Percentiles rank a stretch among this genome's conserved stretches.
Conservation (phyloP, 1,140 invertebrate genomes). For the Drepana arcuata region DNA sequence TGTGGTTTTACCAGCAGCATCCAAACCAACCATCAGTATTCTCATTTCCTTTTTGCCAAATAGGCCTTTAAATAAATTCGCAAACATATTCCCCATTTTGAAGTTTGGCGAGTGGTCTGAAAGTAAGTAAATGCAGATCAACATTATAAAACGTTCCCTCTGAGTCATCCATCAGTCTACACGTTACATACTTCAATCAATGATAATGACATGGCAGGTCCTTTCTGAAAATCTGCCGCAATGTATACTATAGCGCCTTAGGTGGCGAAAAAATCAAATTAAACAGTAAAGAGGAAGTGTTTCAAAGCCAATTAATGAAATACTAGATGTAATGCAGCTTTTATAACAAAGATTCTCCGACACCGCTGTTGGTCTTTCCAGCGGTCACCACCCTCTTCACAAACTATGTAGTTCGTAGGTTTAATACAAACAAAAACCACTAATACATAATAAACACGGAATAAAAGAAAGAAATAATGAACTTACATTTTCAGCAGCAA, state of each 20-base stretch:
- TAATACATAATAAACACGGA: too few species aligned
- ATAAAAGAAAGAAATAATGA: too few species aligned
- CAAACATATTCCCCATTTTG: constrained; percentile 89
- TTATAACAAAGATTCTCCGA: too few species aligned
- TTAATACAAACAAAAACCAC: too few species aligned
- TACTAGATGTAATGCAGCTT: too few species aligned
- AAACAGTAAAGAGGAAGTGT: too few species aligned
- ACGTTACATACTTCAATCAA: constrained; percentile 68
- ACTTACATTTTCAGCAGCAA: constrained; percentile 77
- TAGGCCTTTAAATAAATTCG: constrained; percentile 93
- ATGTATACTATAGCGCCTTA: too few species aligned
- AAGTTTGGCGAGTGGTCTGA: constrained; percentile 67
- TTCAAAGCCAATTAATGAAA: too few species aligned
- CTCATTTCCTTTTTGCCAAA: constrained; percentile 99
- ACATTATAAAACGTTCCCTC: constrained; percentile 39
- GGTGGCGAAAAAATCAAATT: too few species aligned
- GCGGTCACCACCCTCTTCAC: constrained; percentile 51
- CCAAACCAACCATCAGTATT: constrained; percentile 98
- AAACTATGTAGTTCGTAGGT: too few species aligned
- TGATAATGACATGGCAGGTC: constrained; percentile 70
- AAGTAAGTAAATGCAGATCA: constrained; percentile 66
- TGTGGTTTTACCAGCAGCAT: constrained; percentile 99
- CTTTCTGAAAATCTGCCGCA: constrained; percentile 26
- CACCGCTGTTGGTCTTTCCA: constrained; percentile 48
- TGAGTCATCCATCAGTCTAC: constrained; percentile 58